phyloP scores from a whole-genome alignment of 1,140 invertebrate species.

The Drosophila nigromelanica region DNA sequence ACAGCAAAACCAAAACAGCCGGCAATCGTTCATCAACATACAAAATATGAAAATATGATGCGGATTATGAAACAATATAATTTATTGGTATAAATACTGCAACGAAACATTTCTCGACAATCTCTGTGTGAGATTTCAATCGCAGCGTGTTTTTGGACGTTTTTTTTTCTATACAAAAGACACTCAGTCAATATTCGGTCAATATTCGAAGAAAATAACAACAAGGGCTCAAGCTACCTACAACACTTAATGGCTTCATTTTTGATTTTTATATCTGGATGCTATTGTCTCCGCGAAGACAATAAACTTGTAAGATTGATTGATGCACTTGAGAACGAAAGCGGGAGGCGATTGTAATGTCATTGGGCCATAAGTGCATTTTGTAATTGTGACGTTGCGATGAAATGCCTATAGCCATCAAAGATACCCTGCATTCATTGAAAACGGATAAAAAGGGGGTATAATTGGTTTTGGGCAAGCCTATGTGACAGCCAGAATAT shows the following conservation, averaged over 20 bases:
- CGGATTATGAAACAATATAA: conserved; percentile 28
- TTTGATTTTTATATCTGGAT: conserved; percentile 20
- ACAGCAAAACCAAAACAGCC: conserved; percentile 14
- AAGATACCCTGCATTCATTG: neutral
- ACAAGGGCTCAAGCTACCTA: conserved; percentile 36
- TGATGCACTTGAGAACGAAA: conserved; percentile 47
- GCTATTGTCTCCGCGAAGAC: conserved; percentile 35
- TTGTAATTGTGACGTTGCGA: conserved; percentile 52
- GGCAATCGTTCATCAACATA: conserved; percentile 14
- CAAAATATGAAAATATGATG: neutral
- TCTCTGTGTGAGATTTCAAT: neutral
- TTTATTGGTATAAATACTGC: conserved; percentile 39
- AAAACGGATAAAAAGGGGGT: too few species aligned
- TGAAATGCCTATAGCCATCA: conserved; percentile 43
- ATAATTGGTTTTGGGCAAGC: too few species aligned
- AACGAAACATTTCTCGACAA: conserved; percentile 8
- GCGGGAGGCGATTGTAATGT: conserved; percentile 31
- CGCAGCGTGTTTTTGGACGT: neutral
- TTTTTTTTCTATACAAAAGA: conserved; percentile 18
- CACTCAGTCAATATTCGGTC: conserved; percentile 16
- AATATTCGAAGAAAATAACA: neutral
- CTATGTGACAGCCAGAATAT: too few species aligned
- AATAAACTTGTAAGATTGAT: conserved; percentile 52
- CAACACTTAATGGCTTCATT: conserved; percentile 42
- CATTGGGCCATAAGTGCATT: conserved; percentile 52